Conservation (phyloP, 2,113 vertebrate species). For the Ictalurus furcatus region DNA sequence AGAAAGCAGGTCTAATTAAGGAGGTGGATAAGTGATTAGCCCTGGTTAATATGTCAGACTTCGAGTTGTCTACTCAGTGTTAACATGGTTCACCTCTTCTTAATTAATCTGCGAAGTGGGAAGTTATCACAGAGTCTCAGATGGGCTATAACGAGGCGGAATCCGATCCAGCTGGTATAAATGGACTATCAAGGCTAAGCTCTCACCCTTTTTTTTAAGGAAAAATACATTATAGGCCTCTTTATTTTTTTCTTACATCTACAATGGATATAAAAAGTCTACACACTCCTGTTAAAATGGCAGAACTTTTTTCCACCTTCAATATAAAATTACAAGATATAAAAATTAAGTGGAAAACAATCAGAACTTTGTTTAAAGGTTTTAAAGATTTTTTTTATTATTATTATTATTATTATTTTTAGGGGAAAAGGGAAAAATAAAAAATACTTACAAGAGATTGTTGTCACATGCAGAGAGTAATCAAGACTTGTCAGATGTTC, state of each 20-base stretch:
- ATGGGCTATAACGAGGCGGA: background rate
- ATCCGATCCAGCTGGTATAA: background rate
- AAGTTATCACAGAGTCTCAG: slow-evolving; percentile 18
- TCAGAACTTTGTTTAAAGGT: too few relatives aligned
- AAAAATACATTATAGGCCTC: background rate
- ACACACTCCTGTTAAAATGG: too few relatives aligned
- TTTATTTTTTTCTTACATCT: background rate
- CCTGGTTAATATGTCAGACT: slow-evolving; percentile 19
- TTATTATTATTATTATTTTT: too few relatives aligned
- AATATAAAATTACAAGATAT: too few relatives aligned
- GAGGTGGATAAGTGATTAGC: slow-evolving; percentile 8
- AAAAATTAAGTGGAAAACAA: too few relatives aligned
- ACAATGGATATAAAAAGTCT: background rate
- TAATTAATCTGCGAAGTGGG: slow-evolving; percentile 13
- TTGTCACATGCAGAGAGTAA: too few relatives aligned
- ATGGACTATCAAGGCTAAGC: background rate
- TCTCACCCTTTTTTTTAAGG: background rate
- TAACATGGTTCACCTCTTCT: background rate
- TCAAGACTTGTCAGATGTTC: too few relatives aligned
- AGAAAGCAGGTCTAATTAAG: slow-evolving; percentile 3
- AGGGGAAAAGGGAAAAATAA: too few relatives aligned
- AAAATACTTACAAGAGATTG: too few relatives aligned
- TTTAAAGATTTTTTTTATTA: too few relatives aligned
- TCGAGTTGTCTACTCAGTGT: background rate
- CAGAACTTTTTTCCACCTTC: too few relatives aligned